Conservation (phyloP, 2,113 vertebrate genomes). For the Cacatua alba region DNA sequence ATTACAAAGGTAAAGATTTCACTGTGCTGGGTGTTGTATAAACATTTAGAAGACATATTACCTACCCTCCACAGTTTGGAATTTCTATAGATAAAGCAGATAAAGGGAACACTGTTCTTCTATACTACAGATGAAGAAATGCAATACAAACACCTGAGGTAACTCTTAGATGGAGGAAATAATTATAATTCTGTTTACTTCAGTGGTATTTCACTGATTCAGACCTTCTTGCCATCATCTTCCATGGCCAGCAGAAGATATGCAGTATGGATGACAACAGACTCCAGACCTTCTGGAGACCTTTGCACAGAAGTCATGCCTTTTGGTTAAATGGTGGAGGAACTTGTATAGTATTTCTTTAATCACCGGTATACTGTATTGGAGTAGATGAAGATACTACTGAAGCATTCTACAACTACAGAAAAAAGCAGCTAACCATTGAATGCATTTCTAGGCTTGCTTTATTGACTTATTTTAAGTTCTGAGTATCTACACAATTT, state of each 20-base stretch:
- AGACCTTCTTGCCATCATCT: neutral
- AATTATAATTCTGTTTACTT: neutral
- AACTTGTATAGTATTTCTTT: neutral
- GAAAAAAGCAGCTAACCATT: neutral
- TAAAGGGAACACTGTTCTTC: neutral
- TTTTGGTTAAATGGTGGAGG: neutral
- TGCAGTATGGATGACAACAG: neutral
- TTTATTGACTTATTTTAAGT: neutral
- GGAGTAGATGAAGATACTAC: neutral
- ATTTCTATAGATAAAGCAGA: neutral
- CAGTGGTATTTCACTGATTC: neutral
- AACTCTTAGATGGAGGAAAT: neutral
- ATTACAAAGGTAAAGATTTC: neutral
- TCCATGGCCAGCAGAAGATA: neutral
- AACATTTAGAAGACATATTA: neutral
- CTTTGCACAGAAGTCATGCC: neutral
- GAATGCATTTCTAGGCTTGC: neutral
- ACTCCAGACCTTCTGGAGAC: neutral
- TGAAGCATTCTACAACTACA: neutral
- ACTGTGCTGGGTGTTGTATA: neutral
- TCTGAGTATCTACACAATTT: neutral
- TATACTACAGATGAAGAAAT: neutral
- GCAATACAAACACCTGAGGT: neutral
- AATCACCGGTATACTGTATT: neutral
- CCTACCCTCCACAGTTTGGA: neutral